Base-by-base conservation (phyloP, 2,797 vertebrate species). In the Chaetophractus vellerosus region DNA sequence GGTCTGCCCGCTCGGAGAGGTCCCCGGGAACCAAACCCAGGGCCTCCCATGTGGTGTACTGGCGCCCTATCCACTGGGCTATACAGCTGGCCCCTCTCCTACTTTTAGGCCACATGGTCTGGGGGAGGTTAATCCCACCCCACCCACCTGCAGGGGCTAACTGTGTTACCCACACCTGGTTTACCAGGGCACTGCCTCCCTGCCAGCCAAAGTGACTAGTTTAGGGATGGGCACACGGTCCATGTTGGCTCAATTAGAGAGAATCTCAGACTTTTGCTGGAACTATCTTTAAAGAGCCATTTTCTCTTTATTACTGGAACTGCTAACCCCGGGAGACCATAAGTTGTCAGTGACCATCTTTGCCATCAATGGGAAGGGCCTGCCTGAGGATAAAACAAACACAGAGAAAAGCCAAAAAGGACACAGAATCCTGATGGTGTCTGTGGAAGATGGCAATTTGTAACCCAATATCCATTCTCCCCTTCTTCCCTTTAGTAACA, bases 201-300 rank as follows among this genome's bases (percentile, higher is more conserved):
- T 2, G 38, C n/a, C 59, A 26, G 55, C n/a, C 64, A 61, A 87
- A 86, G 75, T 21, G 12, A 72, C 81, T 74, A 76, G 16, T 75
- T 93, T 48, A 83, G 16, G 36, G 85, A 74, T 38, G 41, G 72
- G 11, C 76, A 45, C 71, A 26, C 50, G 52, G 75, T 59, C 33
- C 59, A 78, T 48, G 24, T 9, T 75, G 45, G 45, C 69, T 21
- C 23, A 69, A 8, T 31, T 64, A 71, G 50, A 57, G 84, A 52
- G 86, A 76, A 86, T 82, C n/a, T 15, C 52, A 85, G 52, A 80
- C 64, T 80, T 89, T 31, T 72, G 72, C 64, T 19, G 16, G 33
- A 66, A 72, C 15, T 33, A 72, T 16, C 5, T n/a, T 16, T 84
- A 61, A 92, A 79, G 48, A 52, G 19, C 28, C 9, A 3, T 19